Evolutionary conservation across 2,113 vertebrate genomes (phyloP).

Genomic region (Cynopterus brachyotis): DNA sequence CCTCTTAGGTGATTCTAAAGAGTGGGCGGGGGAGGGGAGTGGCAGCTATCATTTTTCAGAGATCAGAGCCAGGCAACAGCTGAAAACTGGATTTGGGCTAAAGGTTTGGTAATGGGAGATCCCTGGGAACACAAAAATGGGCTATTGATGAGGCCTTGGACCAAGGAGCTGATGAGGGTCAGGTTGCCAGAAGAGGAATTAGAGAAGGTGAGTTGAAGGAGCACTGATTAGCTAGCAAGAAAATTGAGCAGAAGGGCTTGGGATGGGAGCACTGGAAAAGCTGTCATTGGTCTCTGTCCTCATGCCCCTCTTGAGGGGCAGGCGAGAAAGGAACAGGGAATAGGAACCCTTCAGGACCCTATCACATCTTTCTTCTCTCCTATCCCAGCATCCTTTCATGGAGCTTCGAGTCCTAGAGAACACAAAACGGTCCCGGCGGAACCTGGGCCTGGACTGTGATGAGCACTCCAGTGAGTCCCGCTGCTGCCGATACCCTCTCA

Average conservation of each 20-base stretch:
- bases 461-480: constrained; percentile 97
- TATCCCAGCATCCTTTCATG: constrained; percentile 94
- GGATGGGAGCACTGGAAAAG: neutral
- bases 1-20: constrained; percentile 25
- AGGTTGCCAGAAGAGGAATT: neutral
- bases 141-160: neutral
- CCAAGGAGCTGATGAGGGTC: neutral
- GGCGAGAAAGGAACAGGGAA: neutral
- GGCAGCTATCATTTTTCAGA: neutral
- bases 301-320: neutral
- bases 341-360: neutral
- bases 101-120: constrained; percentile 50
- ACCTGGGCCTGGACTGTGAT: constrained; percentile 97
- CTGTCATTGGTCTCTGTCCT: neutral
- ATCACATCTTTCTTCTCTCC: constrained; percentile 53
- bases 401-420: constrained; percentile 98
- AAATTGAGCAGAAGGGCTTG: neutral
- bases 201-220: constrained; percentile 10
- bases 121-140: constrained; percentile 26
- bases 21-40: neutral
- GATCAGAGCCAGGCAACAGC: constrained; percentile 26
- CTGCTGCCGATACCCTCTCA: constrained; percentile 97
- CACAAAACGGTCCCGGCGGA: constrained; percentile 94
- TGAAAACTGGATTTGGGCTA: constrained; percentile 56
- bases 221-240: neutral